Evolutionary conservation across 2,888 invertebrate genomes (phyloP).

Genomic region (Acanthosoma haemorrhoidale): DNA sequence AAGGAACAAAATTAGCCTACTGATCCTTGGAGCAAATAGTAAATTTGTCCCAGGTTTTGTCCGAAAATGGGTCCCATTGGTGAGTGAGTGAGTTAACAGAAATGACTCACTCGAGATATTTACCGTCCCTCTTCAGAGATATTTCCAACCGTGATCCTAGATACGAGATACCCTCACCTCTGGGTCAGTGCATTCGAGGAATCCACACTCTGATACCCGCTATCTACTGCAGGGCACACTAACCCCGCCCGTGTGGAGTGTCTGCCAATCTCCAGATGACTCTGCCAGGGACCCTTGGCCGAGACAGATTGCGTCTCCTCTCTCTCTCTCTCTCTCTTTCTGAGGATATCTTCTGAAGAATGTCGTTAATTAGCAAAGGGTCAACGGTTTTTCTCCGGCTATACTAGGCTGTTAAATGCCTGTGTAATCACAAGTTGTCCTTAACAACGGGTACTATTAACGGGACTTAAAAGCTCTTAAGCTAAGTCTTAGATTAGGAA

Average conservation of each 20-base stretch:
- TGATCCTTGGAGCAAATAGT: no score
- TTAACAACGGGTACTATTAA: no score
- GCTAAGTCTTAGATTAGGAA: no score
- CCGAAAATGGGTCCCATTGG: no score
- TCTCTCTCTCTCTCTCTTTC: background rate
- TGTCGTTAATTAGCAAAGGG: background rate
- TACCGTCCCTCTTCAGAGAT: background rate
- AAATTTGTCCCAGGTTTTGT: no score
- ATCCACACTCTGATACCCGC: background rate
- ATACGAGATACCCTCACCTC: background rate
- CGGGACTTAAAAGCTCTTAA: no score
- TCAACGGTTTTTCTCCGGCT: no score
- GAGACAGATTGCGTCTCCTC: background rate
- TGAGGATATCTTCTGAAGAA: background rate
- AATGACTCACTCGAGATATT: background rate
- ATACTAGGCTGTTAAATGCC: no score
- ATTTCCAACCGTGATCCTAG: background rate
- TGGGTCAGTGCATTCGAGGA: background rate
- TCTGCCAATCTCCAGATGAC: background rate
- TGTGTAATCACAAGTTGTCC: no score
- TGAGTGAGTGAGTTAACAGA: no score
- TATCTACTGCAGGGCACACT: background rate
- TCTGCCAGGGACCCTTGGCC: conserved; percentile 1
- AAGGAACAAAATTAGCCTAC: no score
- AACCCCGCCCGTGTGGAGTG: background rate